Evolutionary conservation across 2,888 invertebrate genomes (phyloP), one percentile per base, ranked within the genome.

Genomic region (Gymnosoma rotundatum): DNA sequence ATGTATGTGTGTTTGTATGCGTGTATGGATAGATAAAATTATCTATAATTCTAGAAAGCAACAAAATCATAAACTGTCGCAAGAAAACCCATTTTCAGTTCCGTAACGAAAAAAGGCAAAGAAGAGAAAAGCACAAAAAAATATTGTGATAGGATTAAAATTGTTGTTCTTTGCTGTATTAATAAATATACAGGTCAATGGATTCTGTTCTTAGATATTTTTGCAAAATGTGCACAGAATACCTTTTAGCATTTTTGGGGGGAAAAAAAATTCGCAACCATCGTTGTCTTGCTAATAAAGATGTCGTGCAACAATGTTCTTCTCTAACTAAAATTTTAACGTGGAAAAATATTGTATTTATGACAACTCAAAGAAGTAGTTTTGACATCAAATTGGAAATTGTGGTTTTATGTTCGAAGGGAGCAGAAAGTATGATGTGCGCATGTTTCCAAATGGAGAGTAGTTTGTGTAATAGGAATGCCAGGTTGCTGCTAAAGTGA

Each of bases 161-260:
- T 63, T 64, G 36, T 64, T 56, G 58, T 45, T 56, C 25, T 25
- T 4, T 45, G 8, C 50, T 78, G 32, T 32, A 32, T 79, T 38
- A 42, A 18, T 72, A 69, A 73, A 73, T 70, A 84, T 78, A 78
- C 84, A 78, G 84, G 84, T 84, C 84, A 84, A 78, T 84, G 81
- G 81, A 74, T 84, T 74, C 64, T 45, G 45, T 36, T 67, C 50
- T 63, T 14, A 66, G 48, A 42, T 67, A 38, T 67, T 58, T 63
- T 56, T 56, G 6, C 20, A 20, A 18, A 7, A 61, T 32, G 20
- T 25, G 25, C 48, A 81, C 16, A 12, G 58, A 69, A 70, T 70
- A 20, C 52, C 61, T 58, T 3, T 63, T 69, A 50, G 50, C n/a
- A 36, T n/a, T 70, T 45, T 18, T n/a, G n/a, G 12, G 10, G 20